phyloP scores from a whole-genome alignment of 2,888 invertebrate genomes.

The Andrena fulva region DNA sequence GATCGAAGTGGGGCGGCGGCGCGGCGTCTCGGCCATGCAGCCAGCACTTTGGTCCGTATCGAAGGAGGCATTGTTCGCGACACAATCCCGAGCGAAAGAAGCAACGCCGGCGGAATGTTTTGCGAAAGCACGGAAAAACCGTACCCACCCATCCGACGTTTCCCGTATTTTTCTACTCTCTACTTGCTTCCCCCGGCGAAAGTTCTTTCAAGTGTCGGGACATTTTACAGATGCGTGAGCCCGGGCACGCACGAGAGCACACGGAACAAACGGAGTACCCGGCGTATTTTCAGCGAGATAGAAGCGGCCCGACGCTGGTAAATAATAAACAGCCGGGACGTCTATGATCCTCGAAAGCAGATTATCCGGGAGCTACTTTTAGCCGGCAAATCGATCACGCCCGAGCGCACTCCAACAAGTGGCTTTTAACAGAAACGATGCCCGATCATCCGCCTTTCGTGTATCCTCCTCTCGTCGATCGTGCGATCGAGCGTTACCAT shows the following conservation, averaged over 20 bases:
- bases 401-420: constrained; percentile 82
- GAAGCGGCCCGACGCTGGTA: constrained; percentile 12
- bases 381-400: constrained; percentile 81
- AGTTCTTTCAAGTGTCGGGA: constrained; percentile 57
- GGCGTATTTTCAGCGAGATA: constrained; percentile 23
- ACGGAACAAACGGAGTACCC: constrained; percentile 51
- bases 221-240: constrained; percentile 54
- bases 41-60: constrained; percentile 15
- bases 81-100: constrained; percentile 23
- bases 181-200: constrained; percentile 4
- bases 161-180: constrained; percentile 30
- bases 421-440: constrained; percentile 78
- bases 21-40: constrained; percentile 12
- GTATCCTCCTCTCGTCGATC: constrained; percentile 62
- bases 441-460: constrained; percentile 61
- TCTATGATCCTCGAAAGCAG: constrained; percentile 81
- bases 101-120: constrained; percentile 2
- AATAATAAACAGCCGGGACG: constrained; percentile 66
- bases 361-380: constrained; percentile 79
- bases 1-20: constrained; percentile 41
- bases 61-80: constrained; percentile 40
- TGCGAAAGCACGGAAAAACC: constrained; percentile 7
- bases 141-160: not conserved
- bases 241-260: constrained; percentile 51
- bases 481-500: constrained; percentile 73